Evolutionary conservation across 2,888 invertebrate genomes (phyloP).

Genomic region (Ormyrus thymus): DNA sequence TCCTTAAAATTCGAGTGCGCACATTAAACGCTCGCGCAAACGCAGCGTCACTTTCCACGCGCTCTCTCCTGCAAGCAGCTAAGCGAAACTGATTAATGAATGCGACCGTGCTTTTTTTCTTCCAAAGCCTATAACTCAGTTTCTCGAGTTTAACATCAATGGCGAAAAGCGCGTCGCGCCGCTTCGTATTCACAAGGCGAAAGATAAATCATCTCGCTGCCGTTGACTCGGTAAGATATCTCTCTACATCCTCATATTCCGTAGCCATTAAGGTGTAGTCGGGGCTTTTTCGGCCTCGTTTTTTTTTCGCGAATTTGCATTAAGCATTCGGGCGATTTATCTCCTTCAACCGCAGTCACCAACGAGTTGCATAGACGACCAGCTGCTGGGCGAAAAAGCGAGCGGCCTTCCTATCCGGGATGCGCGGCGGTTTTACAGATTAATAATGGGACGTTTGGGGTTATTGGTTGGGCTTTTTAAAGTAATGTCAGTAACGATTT

Average conservation of each 20-base stretch:
- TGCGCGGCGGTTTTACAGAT: constrained; percentile 31
- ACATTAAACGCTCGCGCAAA: no score
- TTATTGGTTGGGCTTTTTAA: no score
- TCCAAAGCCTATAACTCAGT: neutral
- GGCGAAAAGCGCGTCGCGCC: constrained; percentile 28
- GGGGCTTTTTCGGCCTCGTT: constrained; percentile 7
- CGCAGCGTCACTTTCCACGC: no score
- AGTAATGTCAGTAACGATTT: no score
- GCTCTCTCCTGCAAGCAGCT: no score
- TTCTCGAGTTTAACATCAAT: constrained; percentile 29
- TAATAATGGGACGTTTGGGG: neutral
- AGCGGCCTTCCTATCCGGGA: constrained; percentile 10
- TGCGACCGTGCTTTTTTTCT: no score
- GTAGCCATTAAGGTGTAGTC: constrained; percentile 45
- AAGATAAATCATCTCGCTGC: constrained; percentile 48
- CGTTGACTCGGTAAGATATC: constrained; percentile 48
- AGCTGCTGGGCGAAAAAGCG: constrained; percentile 39
- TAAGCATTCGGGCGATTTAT: constrained; percentile 52
- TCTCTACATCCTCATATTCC: constrained; percentile 52
- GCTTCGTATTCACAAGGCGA: constrained; percentile 19
- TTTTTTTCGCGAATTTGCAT: constrained; percentile 53
- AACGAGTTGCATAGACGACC: constrained; percentile 19
- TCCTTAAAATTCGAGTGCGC: no score
- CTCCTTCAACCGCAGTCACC: constrained; percentile 50
- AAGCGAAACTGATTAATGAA: constrained; percentile 29